These are phyloP conservation scores for Willowsia nigromaculata DNA, from an alignment of 2,888 invertebrate species.

Conservation along the genomic window DNA sequence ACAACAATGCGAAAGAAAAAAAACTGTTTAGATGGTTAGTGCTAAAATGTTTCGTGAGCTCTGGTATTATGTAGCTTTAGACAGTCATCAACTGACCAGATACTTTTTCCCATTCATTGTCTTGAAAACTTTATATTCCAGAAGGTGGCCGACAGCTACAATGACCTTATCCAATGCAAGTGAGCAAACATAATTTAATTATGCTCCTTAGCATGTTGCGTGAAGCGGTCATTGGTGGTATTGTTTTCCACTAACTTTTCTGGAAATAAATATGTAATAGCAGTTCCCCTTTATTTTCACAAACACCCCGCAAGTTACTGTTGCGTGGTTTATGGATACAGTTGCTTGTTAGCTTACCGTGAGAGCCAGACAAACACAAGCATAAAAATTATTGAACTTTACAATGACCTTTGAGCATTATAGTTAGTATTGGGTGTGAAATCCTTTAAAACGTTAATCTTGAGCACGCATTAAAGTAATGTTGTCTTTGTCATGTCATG, in stretches of 20 bases:
- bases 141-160: background rate
- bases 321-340: background rate
- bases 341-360: background rate
- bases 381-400: background rate
- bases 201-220: background rate
- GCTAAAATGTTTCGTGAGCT: background rate
- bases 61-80: background rate
- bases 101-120: conserved; percentile 28
- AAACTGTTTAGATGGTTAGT: background rate
- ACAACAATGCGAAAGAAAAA: background rate
- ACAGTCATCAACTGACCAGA: too few species aligned
- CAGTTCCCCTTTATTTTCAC: background rate
- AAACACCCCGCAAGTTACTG: background rate
- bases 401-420: background rate
- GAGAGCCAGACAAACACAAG: background rate
- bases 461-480: too few species aligned
- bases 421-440: too few species aligned
- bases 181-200: background rate
- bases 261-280: background rate
- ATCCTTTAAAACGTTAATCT: too few species aligned
- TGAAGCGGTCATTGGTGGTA: conserved; percentile 2
- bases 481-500: background rate
- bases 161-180: conserved; percentile 4
- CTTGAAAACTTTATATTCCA: background rate
- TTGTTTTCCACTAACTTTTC: background rate